These are phyloP conservation scores for Etheostoma perlongum DNA, from an alignment of 2,797 vertebrate genomes.

Conservation along the genomic window DNA sequence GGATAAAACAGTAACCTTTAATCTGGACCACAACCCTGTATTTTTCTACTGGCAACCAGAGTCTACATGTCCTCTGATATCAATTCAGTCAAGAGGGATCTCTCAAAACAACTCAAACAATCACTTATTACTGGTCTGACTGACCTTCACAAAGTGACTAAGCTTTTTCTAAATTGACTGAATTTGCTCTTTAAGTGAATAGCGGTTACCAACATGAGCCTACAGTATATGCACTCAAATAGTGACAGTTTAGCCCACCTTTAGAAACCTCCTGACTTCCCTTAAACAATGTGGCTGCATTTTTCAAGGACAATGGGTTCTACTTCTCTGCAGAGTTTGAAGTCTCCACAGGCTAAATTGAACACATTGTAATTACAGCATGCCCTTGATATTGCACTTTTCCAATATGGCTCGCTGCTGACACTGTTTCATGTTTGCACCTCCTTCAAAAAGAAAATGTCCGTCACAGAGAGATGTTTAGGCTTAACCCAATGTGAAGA, in stretches of 20 bases:
- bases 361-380: conserved; percentile 67
- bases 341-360: conserved; percentile 54
- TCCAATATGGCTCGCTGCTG: conserved; percentile 45
- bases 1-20: conserved; percentile 75
- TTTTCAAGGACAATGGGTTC: conserved; percentile 55
- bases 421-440: conserved; percentile 43
- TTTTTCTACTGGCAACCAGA: conserved; percentile 55
- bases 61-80: conserved; percentile 62
- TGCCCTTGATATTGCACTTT: conserved; percentile 67
- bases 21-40: conserved; percentile 59
- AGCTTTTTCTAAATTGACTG: conserved; percentile 58
- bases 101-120: conserved; percentile 63
- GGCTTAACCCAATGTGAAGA: conserved; percentile 7
- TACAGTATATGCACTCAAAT: conserved; percentile 23
- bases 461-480: conserved; percentile 44
- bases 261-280: conserved; percentile 45
- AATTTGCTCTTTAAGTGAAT: conserved; percentile 58
- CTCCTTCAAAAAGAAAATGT: conserved; percentile 38
- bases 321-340: conserved; percentile 36
- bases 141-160: conserved; percentile 72
- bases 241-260: conserved; percentile 47
- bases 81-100: conserved; percentile 61
- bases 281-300: conserved; percentile 35
- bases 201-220: conserved; percentile 24
- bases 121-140: conserved; percentile 60